Base-by-base conservation (phyloP, 2,888 invertebrate species). In the Lasioglossum vierecki region DNA sequence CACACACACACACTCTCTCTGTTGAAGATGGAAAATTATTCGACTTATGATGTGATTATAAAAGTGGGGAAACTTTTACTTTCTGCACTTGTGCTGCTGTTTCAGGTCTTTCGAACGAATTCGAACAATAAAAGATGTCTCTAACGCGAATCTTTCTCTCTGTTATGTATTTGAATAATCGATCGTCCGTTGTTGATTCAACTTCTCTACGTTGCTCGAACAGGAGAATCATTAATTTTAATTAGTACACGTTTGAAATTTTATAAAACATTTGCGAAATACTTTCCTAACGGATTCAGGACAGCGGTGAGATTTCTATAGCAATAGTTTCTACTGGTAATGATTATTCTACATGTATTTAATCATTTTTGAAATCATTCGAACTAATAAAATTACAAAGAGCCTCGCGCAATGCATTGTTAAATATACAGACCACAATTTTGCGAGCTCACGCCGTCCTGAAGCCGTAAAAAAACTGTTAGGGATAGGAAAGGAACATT, bases 41-140 rank as follows among this genome's bases (percentile, higher is more conserved):
- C 75, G 60, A 76, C 79, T 78, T 83, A 70, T 44, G 76, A 83
- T 82, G 60, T 79, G 66, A 70, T 35, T 35, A 77, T 71, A 72
- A 63, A 82, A 89, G 80, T 82, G 78, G 71, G 46, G 53, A 75
- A 84, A 71, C 79, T 82, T 87, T 86, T 79, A 84, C 53, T 82
- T 86, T 83, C 79, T 78, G 75, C 63, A 82, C 80, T 79, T 89
- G 86, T 89, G 76, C 79, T 79, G 81, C 46, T 85, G 73, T 66
- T 66, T 82, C 49, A 82, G 76, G 49, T 80, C 66, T 85, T 57
- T 79, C 46, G 82, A 87, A 71, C 79, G 46, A 71, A 80, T 68
- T 82, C 30, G 71, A 90, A 77, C 72, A 89, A 88, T 89, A 88
- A 90, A 85, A 22, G 49, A 76, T 79, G 82, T 68, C 77, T 82